Percentiles rank a stretch among this genome's conserved stretches.
Conservation (phyloP, 2,797 vertebrate species). For the Sebastes elongatus region DNA sequence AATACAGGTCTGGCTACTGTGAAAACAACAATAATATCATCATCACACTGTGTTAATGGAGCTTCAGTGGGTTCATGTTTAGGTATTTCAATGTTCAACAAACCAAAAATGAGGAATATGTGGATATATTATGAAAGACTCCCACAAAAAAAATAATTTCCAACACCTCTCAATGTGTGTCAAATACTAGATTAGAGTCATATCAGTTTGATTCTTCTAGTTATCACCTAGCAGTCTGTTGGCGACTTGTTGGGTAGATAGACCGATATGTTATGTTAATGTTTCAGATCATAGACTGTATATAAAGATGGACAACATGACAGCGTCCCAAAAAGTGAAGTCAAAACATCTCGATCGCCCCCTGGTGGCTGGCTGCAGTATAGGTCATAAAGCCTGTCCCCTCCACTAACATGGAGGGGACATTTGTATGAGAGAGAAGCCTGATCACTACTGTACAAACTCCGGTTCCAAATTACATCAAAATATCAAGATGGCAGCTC, state of each 20-base stretch:
- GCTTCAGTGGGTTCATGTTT: not conserved
- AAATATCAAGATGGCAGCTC: too few relatives aligned
- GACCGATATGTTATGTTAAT: not conserved
- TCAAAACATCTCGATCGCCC: too few relatives aligned
- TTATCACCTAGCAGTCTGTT: not conserved
- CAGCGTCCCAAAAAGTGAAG: too few relatives aligned
- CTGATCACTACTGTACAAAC: too few relatives aligned
- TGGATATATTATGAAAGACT: not conserved
- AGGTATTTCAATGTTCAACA: not conserved
- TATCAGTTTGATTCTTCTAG: not conserved
- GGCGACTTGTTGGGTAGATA: not conserved
- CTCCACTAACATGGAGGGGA: too few relatives aligned
- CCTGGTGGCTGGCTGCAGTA: too few relatives aligned
- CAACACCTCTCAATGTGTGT: not conserved
- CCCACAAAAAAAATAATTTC: not conserved
- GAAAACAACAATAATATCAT: not conserved
- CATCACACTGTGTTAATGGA: not conserved
- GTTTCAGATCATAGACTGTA: not conserved
- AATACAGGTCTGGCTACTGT: not conserved
- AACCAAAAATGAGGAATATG: not conserved
- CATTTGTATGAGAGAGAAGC: too few relatives aligned
- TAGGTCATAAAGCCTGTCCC: rapidly evolving
- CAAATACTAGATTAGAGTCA: not conserved
- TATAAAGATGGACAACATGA: too few relatives aligned
- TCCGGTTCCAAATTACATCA: too few relatives aligned